A percentile compares a stretch with the other conserved stretches of the same genome.
These are phyloP conservation scores for Sceloporus tristichus DNA, from an alignment of 2,113 vertebrate species.

Conservation along the genomic window DNA sequence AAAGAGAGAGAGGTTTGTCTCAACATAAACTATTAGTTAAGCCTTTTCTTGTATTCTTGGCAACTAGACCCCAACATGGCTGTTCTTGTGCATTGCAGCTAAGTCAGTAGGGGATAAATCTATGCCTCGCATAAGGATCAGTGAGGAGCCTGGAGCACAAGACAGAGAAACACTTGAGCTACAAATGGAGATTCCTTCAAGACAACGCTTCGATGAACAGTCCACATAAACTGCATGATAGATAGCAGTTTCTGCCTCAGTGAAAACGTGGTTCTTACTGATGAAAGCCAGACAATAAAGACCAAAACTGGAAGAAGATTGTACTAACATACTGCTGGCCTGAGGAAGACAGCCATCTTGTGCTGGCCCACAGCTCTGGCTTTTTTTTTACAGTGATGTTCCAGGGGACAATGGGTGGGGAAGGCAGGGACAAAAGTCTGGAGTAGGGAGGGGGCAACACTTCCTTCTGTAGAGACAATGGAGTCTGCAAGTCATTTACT, in stretches of 20 bases:
- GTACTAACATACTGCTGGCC: neutral
- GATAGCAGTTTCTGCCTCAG: neutral
- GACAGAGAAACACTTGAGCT: neutral
- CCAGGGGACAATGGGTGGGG: neutral
- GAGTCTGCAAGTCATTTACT: neutral
- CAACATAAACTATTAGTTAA: neutral
- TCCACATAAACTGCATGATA: neutral
- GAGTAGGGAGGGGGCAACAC: neutral
- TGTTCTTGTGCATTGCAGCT: slow-evolving; percentile 31
- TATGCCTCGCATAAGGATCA: neutral
- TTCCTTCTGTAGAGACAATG: neutral
- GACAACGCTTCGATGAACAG: slow-evolving; percentile 43
- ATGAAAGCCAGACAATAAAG: slow-evolving; percentile 38
- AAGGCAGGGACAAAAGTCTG: neutral
- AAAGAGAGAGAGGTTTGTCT: neutral
- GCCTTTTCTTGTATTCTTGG: neutral
- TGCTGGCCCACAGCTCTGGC: neutral
- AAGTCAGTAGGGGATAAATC: slow-evolving; percentile 52
- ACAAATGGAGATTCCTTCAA: rapidly evolving
- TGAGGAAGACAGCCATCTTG: neutral
- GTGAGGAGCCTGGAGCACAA: neutral
- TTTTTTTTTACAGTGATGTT: neutral
- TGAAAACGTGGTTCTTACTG: neutral
- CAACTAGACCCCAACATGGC: neutral
- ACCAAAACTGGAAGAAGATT: neutral